Evolutionary conservation across 2,113 vertebrate species (phyloP).

Genomic region (Haliaeetus leucogaster): DNA sequence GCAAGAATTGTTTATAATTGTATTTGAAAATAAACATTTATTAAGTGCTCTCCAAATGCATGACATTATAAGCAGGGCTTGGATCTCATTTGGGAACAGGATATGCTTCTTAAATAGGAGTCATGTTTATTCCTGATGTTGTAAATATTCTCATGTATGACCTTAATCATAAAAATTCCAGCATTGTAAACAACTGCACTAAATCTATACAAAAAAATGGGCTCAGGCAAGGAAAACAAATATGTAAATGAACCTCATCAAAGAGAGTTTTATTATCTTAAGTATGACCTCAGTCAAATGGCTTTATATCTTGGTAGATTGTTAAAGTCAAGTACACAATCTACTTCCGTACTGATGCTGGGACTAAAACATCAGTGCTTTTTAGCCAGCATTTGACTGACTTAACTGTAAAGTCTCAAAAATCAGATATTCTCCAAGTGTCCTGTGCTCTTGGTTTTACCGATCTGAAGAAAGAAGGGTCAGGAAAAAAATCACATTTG

Average conservation of each 20-base stretch:
- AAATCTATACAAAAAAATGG: conserved; percentile 49
- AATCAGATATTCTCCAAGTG: background rate
- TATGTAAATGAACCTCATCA: conserved; percentile 69
- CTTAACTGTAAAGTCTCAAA: background rate
- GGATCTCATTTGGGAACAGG: conserved; percentile 56
- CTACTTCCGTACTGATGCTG: background rate
- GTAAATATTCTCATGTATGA: conserved; percentile 59
- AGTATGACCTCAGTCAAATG: conserved; percentile 53
- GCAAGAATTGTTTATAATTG: conserved; percentile 39
- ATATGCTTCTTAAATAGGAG: conserved; percentile 50
- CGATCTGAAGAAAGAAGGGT: background rate
- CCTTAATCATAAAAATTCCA: conserved; percentile 68
- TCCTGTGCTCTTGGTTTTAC: background rate
- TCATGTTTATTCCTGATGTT: conserved; percentile 41
- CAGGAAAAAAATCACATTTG: background rate
- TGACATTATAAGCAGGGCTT: conserved; percentile 41
- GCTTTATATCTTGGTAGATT: conserved; percentile 45
- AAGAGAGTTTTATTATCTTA: conserved; percentile 57
- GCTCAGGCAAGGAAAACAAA: conserved; percentile 65
- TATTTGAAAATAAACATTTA: conserved; percentile 63
- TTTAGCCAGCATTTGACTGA: background rate
- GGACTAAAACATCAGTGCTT: background rate
- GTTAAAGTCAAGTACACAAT: conserved; percentile 22
- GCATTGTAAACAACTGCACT: conserved; percentile 54
- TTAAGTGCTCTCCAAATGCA: conserved; percentile 56